Evolutionary conservation across 1,140 invertebrate genomes (phyloP).

Genomic region (Zaprionus vittiger): DNA sequence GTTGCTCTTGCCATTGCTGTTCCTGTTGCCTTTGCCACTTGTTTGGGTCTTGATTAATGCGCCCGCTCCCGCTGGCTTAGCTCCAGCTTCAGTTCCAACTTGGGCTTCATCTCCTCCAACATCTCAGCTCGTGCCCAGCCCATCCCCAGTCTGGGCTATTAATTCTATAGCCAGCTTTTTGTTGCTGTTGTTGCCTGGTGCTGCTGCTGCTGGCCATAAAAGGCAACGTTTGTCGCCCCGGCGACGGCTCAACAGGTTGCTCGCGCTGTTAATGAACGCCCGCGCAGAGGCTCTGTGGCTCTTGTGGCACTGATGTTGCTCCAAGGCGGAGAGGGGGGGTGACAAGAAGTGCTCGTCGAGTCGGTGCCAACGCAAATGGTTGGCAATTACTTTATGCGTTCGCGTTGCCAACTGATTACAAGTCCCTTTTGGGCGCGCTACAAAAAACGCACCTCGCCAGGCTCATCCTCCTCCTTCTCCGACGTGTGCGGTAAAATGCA

Average conservation of each 20-base stretch:
- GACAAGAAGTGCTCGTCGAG: slow-evolving; percentile 52
- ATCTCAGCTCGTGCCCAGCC: slow-evolving; percentile 52
- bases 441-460: neutral
- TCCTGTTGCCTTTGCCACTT: slow-evolving; percentile 38
- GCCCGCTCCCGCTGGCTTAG: slow-evolving; percentile 51
- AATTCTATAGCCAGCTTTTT: slow-evolving; percentile 45
- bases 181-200: slow-evolving; percentile 12
- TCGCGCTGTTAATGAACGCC: slow-evolving; percentile 75
- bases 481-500: slow-evolving; percentile 80
- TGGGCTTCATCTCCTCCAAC: slow-evolving; percentile 20
- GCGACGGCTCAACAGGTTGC: slow-evolving; percentile 75
- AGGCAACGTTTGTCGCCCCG: slow-evolving; percentile 77
- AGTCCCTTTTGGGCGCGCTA: slow-evolving; percentile 58
- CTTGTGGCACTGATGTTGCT: neutral
- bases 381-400: slow-evolving; percentile 82
- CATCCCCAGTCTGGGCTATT: slow-evolving; percentile 49
- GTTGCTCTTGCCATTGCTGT: slow-evolving; percentile 39
- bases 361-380: slow-evolving; percentile 79
- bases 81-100: slow-evolving; percentile 23
- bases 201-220: slow-evolving; percentile 54
- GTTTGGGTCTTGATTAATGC: slow-evolving; percentile 71
- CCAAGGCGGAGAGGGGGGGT: neutral
- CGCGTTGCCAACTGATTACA: slow-evolving; percentile 80
- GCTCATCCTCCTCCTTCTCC: slow-evolving; percentile 24
- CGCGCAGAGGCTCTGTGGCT: slow-evolving; percentile 48